phyloP scores from a whole-genome alignment of 2,113 vertebrate genomes.

The Tylochromis polylepis region DNA sequence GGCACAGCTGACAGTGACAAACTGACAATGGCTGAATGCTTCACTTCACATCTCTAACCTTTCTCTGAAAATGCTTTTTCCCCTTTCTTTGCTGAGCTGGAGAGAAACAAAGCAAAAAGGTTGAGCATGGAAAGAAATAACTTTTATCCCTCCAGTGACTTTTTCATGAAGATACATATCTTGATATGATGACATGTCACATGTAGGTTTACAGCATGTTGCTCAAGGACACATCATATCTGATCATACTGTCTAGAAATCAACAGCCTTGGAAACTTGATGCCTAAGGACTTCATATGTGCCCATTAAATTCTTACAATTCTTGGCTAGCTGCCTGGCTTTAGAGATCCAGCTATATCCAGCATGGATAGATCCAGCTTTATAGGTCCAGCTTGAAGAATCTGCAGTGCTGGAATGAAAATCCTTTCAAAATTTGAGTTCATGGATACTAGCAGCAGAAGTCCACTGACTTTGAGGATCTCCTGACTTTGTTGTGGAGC shows the following conservation, averaged over 20 bases:
- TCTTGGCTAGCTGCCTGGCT: neutral
- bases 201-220: neutral
- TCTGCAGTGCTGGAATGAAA: neutral
- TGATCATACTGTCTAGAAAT: neutral
- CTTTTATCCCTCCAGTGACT: neutral
- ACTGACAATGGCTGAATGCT: constrained; percentile 55
- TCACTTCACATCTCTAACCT: constrained; percentile 33
- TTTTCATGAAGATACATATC: neutral
- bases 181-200: neutral
- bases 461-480: neutral
- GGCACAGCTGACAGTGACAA: constrained; percentile 57
- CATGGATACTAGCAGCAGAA: neutral
- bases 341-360: too few relatives aligned
- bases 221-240: neutral
- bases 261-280: neutral
- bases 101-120: neutral
- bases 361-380: too few relatives aligned
- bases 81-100: neutral
- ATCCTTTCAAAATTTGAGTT: neutral
- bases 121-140: neutral
- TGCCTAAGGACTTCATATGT: neutral
- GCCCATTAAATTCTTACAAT: neutral
- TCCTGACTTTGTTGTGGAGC: neutral
- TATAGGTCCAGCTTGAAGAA: neutral
- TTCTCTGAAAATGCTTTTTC: neutral